Evolutionary conservation across 2,888 invertebrate species (phyloP).

Genomic region (Tupiocoris notatus): DNA sequence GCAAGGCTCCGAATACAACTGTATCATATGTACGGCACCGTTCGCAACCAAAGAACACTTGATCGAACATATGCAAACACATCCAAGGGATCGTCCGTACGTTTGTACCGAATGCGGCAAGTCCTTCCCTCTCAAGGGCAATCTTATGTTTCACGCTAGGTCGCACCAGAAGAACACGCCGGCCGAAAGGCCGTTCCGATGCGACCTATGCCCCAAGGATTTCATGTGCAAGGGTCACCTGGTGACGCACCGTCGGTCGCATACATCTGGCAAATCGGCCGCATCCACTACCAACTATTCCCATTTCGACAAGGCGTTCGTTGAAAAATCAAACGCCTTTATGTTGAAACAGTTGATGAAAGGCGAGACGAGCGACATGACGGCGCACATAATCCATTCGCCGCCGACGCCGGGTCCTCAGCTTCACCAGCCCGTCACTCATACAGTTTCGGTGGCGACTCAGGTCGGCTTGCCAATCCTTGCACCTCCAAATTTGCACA

Average conservation of each 20-base stretch:
- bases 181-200: conserved; percentile 68
- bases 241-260: conserved; percentile 77
- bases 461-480: conserved; percentile 51
- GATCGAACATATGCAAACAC: conserved; percentile 72
- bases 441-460: conserved; percentile 51
- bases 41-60: conserved; percentile 74
- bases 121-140: conserved; percentile 49
- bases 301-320: conserved; percentile 47
- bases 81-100: conserved; percentile 78
- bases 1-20: conserved; percentile 71
- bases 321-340: conserved; percentile 49
- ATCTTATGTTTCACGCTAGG: conserved; percentile 76
- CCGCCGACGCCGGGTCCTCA: conserved; percentile 47
- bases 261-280: conserved; percentile 59
- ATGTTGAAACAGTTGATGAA: conserved; percentile 52
- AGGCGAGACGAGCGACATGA: conserved; percentile 49
- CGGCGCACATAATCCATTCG: conserved; percentile 48
- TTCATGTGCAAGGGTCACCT: conserved; percentile 87
- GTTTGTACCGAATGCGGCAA: conserved; percentile 59
- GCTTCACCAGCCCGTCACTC: conserved; percentile 45
- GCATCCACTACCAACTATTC: conserved; percentile 37
- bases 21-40: conserved; percentile 71
- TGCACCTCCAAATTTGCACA: conserved; percentile 50
- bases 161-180: conserved; percentile 77
- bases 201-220: conserved; percentile 81